Evolutionary conservation across 2,113 vertebrate species (phyloP).

Genomic region (Tretioscincus oriximinensis): DNA sequence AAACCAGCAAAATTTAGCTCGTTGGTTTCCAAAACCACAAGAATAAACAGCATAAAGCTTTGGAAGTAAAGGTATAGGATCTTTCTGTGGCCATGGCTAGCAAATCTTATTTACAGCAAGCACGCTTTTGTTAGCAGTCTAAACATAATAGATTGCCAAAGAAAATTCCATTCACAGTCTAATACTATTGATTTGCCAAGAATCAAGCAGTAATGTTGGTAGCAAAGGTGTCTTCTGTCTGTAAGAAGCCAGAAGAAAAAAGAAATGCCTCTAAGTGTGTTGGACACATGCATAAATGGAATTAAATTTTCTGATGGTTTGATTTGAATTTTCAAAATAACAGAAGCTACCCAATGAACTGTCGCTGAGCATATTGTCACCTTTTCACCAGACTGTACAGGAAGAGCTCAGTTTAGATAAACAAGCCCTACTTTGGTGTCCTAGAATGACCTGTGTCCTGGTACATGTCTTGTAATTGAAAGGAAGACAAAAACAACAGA

Average conservation of each 20-base stretch:
- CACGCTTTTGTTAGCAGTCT: conserved; percentile 58
- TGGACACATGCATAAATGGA: background rate
- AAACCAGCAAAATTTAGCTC: conserved; percentile 31
- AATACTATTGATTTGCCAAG: conserved; percentile 65
- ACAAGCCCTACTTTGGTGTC: conserved; percentile 56
- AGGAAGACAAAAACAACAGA: conserved; percentile 35
- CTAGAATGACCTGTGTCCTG: conserved; percentile 48
- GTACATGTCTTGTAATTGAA: conserved; percentile 37
- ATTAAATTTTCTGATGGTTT: conserved; percentile 14
- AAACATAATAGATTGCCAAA: conserved; percentile 63
- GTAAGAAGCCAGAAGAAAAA: conserved; percentile 68
- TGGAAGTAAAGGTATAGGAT: conserved; percentile 54
- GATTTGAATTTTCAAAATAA: conserved; percentile 55
- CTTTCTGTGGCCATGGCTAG: conserved; percentile 45
- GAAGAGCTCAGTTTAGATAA: conserved; percentile 53
- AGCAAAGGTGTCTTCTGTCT: conserved; percentile 68
- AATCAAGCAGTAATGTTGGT: conserved; percentile 70
- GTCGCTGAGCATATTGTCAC: conserved; percentile 37
- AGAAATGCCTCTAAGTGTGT: conserved; percentile 67
- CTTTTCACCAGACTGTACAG: conserved; percentile 53
- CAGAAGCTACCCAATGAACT: conserved; percentile 45
- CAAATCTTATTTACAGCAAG: conserved; percentile 58
- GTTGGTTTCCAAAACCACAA: conserved; percentile 48
- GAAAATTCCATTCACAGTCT: conserved; percentile 66
- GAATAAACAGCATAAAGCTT: conserved; percentile 43